phyloP scores from a whole-genome alignment of 2,113 vertebrate genomes.

The Antigone vipio region DNA sequence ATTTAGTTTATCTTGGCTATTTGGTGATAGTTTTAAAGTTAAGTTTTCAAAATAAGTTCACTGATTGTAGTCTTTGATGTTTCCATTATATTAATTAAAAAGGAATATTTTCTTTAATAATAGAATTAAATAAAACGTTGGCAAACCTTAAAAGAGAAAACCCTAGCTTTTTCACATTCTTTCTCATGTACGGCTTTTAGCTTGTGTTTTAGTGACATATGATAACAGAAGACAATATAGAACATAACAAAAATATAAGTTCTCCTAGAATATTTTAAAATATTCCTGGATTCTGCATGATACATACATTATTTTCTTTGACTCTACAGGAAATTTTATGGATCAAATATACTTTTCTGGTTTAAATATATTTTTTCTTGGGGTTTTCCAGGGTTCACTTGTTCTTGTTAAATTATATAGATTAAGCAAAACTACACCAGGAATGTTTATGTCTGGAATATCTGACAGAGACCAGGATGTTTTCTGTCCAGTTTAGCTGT shows the following conservation, averaged over 20 bases:
- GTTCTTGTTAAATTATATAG: background rate
- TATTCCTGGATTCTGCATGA: background rate
- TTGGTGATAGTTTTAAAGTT: background rate
- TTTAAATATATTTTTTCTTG: background rate
- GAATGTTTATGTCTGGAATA: background rate
- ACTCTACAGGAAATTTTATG: background rate
- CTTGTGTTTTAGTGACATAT: background rate
- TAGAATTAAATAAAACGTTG: background rate
- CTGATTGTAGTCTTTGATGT: background rate
- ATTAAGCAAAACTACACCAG: background rate
- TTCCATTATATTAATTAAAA: background rate
- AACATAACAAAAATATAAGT: background rate
- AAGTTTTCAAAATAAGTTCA: background rate
- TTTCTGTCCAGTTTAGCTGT: background rate
- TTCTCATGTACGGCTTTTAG: background rate
- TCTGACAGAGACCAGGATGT: background rate
- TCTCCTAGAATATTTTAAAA: background rate
- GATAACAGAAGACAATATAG: background rate
- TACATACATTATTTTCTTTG: background rate
- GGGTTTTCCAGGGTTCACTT: background rate
- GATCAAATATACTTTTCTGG: too few relatives aligned
- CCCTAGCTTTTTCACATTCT: background rate
- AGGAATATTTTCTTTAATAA: background rate
- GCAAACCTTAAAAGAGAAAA: background rate
- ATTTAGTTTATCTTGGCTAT: background rate